A percentile compares a stretch with the other conserved stretches of the same genome.
Conservation (phyloP, 2,888 invertebrate genomes). For the Tenthredo mesomela region DNA sequence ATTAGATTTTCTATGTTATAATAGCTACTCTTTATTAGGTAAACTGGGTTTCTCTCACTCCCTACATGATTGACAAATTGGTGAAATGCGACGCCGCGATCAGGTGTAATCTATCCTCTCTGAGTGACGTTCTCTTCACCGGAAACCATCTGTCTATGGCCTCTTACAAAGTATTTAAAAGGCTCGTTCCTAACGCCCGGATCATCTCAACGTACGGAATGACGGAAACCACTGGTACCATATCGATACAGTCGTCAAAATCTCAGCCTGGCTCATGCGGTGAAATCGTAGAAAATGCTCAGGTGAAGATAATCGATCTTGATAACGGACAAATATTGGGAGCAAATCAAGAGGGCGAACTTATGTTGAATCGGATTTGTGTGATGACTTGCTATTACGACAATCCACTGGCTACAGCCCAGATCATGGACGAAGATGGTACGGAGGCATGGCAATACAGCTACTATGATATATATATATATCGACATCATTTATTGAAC, state of each 20-base stretch:
- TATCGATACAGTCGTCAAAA: constrained; percentile 55
- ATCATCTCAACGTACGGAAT: constrained; percentile 65
- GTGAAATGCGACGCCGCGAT: constrained; percentile 52
- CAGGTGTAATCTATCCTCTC: constrained; percentile 60
- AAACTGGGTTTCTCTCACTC: constrained; percentile 61
- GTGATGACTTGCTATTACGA: constrained; percentile 32
- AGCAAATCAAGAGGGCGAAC: constrained; percentile 64
- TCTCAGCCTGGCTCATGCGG: constrained; percentile 65
- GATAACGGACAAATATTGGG: constrained; percentile 60
- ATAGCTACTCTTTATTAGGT: constrained; percentile 57
- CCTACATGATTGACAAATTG: constrained; percentile 61
- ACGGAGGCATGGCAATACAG: background rate
- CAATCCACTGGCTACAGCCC: constrained; percentile 9
- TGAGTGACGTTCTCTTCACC: constrained; percentile 56
- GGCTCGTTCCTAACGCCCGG: constrained; percentile 52
- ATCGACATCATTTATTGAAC: background rate
- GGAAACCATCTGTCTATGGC: constrained; percentile 60
- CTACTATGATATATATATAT: background rate
- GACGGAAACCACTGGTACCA: constrained; percentile 65
- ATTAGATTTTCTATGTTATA: background rate
- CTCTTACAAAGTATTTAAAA: constrained; percentile 54
- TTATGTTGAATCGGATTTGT: background rate
- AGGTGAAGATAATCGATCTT: constrained; percentile 66
- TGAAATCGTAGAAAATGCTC: constrained; percentile 56
- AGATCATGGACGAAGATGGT: constrained; percentile 63